Evolutionary conservation across 2,888 invertebrate species (phyloP).

Genomic region (Drosophila fulvimacula): DNA sequence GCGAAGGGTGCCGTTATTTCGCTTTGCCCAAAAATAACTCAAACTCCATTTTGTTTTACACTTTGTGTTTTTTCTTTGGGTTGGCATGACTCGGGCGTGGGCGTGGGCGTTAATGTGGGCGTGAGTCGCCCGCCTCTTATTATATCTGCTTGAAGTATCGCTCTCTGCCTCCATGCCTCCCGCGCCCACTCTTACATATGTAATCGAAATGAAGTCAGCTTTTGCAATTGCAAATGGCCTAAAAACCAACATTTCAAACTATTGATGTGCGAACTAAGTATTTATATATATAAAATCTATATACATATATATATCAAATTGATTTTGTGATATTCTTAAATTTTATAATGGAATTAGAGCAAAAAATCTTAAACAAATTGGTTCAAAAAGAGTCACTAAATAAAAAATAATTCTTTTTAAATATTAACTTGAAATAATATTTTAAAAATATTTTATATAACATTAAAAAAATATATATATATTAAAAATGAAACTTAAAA

Average conservation of each 20-base stretch:
- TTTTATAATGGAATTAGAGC: too few relatives aligned
- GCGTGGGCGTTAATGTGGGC: conserved; percentile 5
- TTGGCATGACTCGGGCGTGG: not conserved
- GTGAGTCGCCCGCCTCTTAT: not conserved
- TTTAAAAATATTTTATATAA: too few relatives aligned
- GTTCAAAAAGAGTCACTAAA: too few relatives aligned
- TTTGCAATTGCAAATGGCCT: conserved; percentile 57
- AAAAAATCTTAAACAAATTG: too few relatives aligned
- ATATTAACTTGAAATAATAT: too few relatives aligned
- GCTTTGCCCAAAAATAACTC: conserved; percentile 71
- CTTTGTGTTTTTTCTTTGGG: conserved; percentile 4
- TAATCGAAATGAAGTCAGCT: conserved; percentile 64
- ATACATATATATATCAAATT: too few relatives aligned
- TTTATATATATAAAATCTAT: too few relatives aligned
- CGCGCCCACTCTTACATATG: not conserved
- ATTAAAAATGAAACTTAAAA: too few relatives aligned
- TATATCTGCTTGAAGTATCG: conserved; percentile 1
- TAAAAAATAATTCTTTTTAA: too few relatives aligned
- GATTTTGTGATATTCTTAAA: too few relatives aligned
- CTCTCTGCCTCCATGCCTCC: not conserved
- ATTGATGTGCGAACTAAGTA: not conserved
- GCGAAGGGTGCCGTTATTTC: conserved; percentile 80
- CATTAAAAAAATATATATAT: too few relatives aligned
- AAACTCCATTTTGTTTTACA: conserved; percentile 72
- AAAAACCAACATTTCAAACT: conserved; percentile 55